Percentiles rank a stretch among this genome's conserved stretches.
These are phyloP conservation scores for Pyrgilauda ruficollis DNA, from an alignment of 2,113 vertebrate genomes.

Conservation along the genomic window DNA sequence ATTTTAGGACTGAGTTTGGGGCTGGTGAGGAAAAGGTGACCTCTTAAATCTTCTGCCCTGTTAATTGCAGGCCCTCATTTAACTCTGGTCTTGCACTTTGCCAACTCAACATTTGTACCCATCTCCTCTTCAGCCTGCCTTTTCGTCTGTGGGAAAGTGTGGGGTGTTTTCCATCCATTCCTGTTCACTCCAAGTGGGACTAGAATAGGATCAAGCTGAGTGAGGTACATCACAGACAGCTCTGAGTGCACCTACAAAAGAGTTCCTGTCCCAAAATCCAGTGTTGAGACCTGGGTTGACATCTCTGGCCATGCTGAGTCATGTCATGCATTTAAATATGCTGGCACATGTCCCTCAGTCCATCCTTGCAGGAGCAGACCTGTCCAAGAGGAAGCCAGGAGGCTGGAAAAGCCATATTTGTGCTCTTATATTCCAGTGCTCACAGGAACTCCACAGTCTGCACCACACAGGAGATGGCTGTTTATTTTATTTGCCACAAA, in stretches of 20 bases:
- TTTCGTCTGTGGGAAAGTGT: background rate
- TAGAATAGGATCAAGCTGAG: background rate
- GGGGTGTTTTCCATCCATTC: background rate
- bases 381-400: background rate
- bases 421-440: background rate
- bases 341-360: rapidly evolving
- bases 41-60: background rate
- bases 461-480: background rate
- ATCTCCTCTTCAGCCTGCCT: background rate
- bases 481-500: background rate
- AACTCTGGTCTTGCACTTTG: background rate
- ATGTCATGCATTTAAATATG: rapidly evolving
- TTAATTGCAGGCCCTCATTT: background rate
- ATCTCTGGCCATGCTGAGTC: background rate
- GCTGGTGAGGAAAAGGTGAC: background rate
- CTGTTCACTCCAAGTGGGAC: rapidly evolving
- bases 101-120: background rate
- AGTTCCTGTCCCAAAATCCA: background rate
- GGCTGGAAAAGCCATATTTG: background rate
- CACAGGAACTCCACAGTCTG: rapidly evolving
- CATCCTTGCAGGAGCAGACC: background rate
- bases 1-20: background rate
- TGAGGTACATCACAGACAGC: background rate
- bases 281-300: background rate
- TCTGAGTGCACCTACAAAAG: background rate